These are phyloP conservation scores for Lates japonicus DNA, from an alignment of 2,797 vertebrate species.

Conservation along the genomic window DNA sequence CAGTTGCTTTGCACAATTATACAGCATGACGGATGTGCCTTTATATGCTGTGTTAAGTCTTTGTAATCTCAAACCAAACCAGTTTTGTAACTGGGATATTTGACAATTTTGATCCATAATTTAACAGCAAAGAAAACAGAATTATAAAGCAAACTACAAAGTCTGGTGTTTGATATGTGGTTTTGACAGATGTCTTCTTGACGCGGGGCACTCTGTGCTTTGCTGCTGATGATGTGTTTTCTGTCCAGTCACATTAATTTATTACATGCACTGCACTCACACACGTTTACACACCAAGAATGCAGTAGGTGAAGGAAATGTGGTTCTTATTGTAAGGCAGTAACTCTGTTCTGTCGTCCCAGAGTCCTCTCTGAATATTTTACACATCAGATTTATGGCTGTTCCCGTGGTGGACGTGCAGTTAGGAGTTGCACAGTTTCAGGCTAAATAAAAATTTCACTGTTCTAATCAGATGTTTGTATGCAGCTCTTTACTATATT, in stretches of 20 bases:
- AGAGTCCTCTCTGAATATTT: constrained; percentile 47
- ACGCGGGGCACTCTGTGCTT: constrained; percentile 6
- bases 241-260: constrained; percentile 42
- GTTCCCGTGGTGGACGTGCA: constrained; percentile 31
- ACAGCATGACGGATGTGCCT: not conserved
- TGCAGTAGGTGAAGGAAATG: constrained; percentile 27
- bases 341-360: constrained; percentile 21
- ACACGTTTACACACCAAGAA: not conserved
- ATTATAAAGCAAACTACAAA: not conserved
- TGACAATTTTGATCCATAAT: not conserved
- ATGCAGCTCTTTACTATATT: constrained; percentile 55
- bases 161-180: constrained; percentile 15
- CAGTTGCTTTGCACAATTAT: not conserved
- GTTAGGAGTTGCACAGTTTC: constrained; percentile 28
- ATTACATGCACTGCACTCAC: constrained; percentile 2
- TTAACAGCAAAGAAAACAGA: constrained; percentile 10
- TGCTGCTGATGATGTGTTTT: constrained; percentile 22
- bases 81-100: not conserved
- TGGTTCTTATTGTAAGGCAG: constrained; percentile 21
- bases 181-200: constrained; percentile 19
- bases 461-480: constrained; percentile 61
- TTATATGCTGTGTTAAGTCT: not conserved
- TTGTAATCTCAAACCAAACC: not conserved
- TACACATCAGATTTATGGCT: constrained; percentile 35
- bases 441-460: constrained; percentile 43